Evolutionary conservation across 1,140 invertebrate species (phyloP).

Genomic region (Magallana angulata): DNA sequence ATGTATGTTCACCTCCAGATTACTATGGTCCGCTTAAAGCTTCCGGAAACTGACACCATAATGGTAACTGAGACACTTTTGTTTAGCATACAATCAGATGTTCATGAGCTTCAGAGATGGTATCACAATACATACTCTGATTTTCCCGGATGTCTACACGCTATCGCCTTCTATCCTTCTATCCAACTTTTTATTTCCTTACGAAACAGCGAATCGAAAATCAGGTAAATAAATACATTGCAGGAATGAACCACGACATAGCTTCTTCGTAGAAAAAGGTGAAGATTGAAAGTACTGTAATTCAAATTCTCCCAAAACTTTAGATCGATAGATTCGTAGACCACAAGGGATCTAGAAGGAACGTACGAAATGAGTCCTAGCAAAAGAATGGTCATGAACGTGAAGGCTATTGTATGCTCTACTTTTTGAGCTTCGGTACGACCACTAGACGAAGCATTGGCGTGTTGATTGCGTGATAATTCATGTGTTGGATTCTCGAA

Average conservation of each 20-base stretch:
- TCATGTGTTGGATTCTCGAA: background rate
- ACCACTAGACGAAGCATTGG: no score
- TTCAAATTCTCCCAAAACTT: constrained; percentile 5
- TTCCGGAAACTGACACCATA: no score
- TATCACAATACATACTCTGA: no score
- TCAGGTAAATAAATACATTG: background rate
- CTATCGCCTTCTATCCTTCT: background rate
- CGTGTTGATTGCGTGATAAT: no score
- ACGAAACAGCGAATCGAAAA: constrained; percentile 4
- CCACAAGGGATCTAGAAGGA: background rate
- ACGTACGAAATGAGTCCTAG: background rate
- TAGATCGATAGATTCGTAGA: background rate
- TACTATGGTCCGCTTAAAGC: background rate
- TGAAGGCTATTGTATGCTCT: constrained; percentile 2
- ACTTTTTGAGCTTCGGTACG: background rate
- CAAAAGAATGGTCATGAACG: background rate
- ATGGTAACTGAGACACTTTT: no score
- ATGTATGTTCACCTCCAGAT: background rate
- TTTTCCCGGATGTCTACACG: no score
- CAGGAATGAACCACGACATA: constrained; percentile 1
- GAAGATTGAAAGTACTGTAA: background rate
- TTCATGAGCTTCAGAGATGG: no score
- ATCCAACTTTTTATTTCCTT: background rate
- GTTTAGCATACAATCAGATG: no score
- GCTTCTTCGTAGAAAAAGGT: background rate